Base-by-base conservation (phyloP, 2,888 invertebrate species). In the Glyphotaelius pellucidus region DNA sequence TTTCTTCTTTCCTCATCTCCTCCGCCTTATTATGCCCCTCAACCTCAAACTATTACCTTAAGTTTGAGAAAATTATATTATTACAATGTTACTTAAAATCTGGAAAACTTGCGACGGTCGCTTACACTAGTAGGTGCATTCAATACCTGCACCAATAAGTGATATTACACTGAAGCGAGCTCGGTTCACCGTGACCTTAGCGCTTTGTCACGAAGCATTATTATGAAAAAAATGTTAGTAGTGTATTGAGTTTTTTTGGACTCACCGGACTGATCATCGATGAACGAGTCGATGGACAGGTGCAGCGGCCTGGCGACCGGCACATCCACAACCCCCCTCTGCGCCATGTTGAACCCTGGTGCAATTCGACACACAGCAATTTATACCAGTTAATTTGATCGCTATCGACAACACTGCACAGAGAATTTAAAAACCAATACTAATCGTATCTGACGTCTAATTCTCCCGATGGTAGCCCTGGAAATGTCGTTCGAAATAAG, bases 271-370 rank as follows among this genome's bases (percentile, higher is more conserved):
- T 67, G 67, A 67, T 96, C 96, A 93, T 96, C 96, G 94, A 96
- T 96, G 94, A 96, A 96, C 0, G 95, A 96, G 93, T 96, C 96
- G 0, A 95, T 95, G 89, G 96, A 94, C 93, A 96, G 95, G 91
- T 95, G 94, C 0, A 96, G 96, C 31, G 96, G 95, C 85, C 96
- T 94, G 14, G 95, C 94, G 1, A 96, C 96, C 11, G 88, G 88
- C 31, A 80, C 47, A 91, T 96, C 96, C 84, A 95, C 95, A 11
- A 96, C 95, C 5, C 96, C 96, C 94, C 96, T 94, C 31, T 95
- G 95, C 15, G 96, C 95, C 96, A 96, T 96, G 92, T 42, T 93
- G 42, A 30, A 14, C 89, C 3, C 89, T 9, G 32, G 14, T 14
- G 25, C 30, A 47, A 86, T 4, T 35, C 19, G 12, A 32, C 83